Conservation (phyloP, 2,888 invertebrate species). For the Drosophila quinaria region DNA sequence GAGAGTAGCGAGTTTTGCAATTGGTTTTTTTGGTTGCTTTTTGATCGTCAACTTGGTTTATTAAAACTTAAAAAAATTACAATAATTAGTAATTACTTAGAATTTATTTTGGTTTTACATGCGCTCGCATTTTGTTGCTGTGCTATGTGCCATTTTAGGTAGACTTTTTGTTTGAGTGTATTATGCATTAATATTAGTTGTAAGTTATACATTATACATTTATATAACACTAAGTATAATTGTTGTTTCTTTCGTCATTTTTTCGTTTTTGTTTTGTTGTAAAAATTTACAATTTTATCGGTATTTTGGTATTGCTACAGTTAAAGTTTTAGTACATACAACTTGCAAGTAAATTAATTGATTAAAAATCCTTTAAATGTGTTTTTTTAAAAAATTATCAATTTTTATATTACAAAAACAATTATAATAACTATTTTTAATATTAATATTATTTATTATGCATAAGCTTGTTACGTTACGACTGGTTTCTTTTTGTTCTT, state of each 20-base stretch:
- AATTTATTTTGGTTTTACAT: constrained; percentile 81
- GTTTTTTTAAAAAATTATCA: constrained; percentile 40
- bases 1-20: constrained; percentile 55
- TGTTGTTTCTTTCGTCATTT: constrained; percentile 13
- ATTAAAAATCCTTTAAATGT: constrained; percentile 55
- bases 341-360: constrained; percentile 67
- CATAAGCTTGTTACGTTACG: constrained; percentile 63
- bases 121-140: constrained; percentile 80
- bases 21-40: constrained; percentile 63
- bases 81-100: constrained; percentile 71
- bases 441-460: constrained; percentile 42
- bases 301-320: constrained; percentile 72
- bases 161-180: constrained; percentile 78
- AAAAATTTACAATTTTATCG: constrained; percentile 68
- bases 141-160: constrained; percentile 74
- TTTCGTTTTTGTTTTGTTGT: constrained; percentile 27
- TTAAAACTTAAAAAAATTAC: constrained; percentile 76
- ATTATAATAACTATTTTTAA: constrained; percentile 58
- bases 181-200: constrained; percentile 70
- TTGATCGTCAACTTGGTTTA: constrained; percentile 81
- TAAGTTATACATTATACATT: constrained; percentile 63
- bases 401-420: constrained; percentile 68
- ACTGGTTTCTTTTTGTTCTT: constrained; percentile 31
- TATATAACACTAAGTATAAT: constrained; percentile 70
- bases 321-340: constrained; percentile 70